These are phyloP conservation scores for Rugalucina vietnamica DNA, from an alignment of 2,888 invertebrate genomes.

Conservation along the genomic window DNA sequence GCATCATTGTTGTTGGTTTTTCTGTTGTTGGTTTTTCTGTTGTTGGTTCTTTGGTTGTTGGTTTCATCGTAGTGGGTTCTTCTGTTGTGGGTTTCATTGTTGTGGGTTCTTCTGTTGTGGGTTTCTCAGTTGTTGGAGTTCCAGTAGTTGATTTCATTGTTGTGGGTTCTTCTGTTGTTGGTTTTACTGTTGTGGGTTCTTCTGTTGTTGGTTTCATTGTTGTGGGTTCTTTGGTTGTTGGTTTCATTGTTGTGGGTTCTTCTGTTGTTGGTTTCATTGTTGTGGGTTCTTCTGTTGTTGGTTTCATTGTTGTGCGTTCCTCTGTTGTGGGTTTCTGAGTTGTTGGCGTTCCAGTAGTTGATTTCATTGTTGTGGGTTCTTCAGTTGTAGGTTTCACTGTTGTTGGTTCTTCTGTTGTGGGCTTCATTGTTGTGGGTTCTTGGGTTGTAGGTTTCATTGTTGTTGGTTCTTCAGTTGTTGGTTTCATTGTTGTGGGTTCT, in stretches of 20 bases:
- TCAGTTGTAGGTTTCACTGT: background rate
- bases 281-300: background rate
- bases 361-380: background rate
- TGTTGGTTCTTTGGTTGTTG: background rate
- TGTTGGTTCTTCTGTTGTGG: background rate
- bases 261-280: background rate
- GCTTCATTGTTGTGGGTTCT: background rate
- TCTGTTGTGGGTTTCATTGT: background rate
- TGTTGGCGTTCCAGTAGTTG: background rate
- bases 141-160: background rate
- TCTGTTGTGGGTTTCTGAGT: background rate
- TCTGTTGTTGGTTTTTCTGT: background rate
- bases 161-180: background rate
- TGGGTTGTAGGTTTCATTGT: background rate
- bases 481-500: background rate
- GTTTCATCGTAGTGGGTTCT: background rate
- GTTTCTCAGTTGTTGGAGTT: background rate
- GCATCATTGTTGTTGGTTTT: background rate
- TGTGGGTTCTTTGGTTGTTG: background rate
- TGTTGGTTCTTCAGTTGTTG: background rate
- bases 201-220: background rate
- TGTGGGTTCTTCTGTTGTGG: background rate
- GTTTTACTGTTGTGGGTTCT: background rate
- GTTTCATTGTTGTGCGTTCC: background rate
- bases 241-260: background rate